Base-by-base conservation (phyloP, 1,140 invertebrate species). In the Cepaea nemoralis region DNA sequence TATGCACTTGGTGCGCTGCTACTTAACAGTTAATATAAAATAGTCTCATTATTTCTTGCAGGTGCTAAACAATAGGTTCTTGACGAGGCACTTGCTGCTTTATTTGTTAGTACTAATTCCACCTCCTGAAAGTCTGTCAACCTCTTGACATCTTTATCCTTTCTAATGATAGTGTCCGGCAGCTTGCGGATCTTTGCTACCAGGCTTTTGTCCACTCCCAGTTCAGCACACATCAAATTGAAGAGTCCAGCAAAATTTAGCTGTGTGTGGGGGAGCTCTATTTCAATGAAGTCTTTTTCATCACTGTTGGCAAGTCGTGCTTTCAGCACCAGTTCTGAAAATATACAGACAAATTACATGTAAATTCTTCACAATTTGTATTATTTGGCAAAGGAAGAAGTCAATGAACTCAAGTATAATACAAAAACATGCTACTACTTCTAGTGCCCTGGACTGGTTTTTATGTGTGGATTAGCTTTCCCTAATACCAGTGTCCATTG, bases 271-370 rank as follows among this genome's bases (percentile, higher is more conserved):
- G 93, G 92, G 40, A 95, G 86, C 88, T 95, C 95, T 31, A 95
- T 92, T 92, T 95, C 95, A 80, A 95, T 94, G 84, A 94, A 95
- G 88, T 95, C 94, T 71, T 93, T 92, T 89, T 95, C 95, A 63
- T 89, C 87, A 31, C 92, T 89, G 85, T 94, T 93, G 16, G 94
- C 94, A 1, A 95, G 86, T 71, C 94, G 91, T n/a, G 94, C 92
- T 92, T 95, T 95, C 71, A 95, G 86, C 12, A 95, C 93, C 82
- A 95, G 86, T 90, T 95, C 95, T 94, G 88, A 86, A 92, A 91
- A 86, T 22, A 59, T 22, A 59, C 12, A 24, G 12, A 59, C 55
- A 59, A 59, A 69, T 37, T 8, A 22, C 6, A 6, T 69, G 31
- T 37, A 69, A 8, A 69, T 39, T 37, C 19, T 69, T 66, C 10